These are phyloP conservation scores for Gymnobelideus leadbeateri DNA, from an alignment of 2,113 vertebrate species.

Conservation along the genomic window DNA sequence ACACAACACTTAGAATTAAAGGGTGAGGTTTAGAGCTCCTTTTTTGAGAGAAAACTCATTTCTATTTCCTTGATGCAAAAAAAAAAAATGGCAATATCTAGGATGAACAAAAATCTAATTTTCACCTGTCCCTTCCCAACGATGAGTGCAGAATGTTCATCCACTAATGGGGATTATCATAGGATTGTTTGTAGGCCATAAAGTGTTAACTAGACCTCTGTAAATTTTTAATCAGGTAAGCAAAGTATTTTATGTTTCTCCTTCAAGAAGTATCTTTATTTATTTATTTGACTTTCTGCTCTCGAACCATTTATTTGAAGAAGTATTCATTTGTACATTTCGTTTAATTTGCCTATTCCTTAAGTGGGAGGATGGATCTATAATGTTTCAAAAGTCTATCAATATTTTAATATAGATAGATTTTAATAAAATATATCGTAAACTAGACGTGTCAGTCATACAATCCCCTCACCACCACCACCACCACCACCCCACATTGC, in stretches of 20 bases:
- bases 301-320: not conserved
- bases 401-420: not conserved
- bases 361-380: not conserved
- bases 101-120: not conserved
- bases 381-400: not conserved
- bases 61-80: not conserved
- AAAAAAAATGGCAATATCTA: not conserved
- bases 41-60: not conserved
- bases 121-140: not conserved
- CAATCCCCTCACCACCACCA: not conserved
- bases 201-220: not conserved
- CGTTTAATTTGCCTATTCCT: not conserved
- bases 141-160: not conserved
- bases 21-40: not conserved
- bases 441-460: not conserved
- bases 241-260: not conserved
- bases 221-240: not conserved
- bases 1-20: not conserved
- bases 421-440: not conserved
- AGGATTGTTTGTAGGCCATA: not conserved
- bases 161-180: not conserved
- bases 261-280: constrained; percentile 1
- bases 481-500: not conserved
- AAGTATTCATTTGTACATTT: not conserved
- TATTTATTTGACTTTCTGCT: not conserved